Conservation (phyloP, 1,140 invertebrate genomes). For the Aleiodes sp. region DNA sequence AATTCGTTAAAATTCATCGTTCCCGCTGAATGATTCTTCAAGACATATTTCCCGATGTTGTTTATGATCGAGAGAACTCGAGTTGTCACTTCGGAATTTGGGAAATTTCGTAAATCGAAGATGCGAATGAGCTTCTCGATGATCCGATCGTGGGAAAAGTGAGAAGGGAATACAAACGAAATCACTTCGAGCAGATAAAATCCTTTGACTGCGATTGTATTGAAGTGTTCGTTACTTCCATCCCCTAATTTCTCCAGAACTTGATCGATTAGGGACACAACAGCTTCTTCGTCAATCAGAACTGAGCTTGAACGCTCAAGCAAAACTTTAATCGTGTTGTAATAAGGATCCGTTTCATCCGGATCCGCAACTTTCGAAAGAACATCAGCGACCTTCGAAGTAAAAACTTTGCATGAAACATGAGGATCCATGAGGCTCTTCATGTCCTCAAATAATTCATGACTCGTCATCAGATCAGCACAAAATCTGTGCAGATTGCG, state of each 20-base stretch:
- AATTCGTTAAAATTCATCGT: too few relatives aligned
- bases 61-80: too few relatives aligned
- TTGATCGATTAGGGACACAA: background rate
- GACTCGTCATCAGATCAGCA: too few relatives aligned
- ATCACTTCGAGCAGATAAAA: too few relatives aligned
- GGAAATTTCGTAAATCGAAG: too few relatives aligned
- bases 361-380: background rate
- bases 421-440: background rate
- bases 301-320: background rate
- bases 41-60: too few relatives aligned
- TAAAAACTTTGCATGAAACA: background rate
- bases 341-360: background rate
- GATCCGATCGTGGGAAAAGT: too few relatives aligned
- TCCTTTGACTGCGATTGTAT: background rate
- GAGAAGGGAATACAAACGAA: too few relatives aligned
- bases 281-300: background rate
- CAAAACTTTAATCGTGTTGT: background rate
- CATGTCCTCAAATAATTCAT: background rate
- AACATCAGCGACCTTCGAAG: background rate
- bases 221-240: background rate
- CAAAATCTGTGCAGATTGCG: too few relatives aligned
- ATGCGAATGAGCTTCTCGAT: too few relatives aligned
- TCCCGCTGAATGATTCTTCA: too few relatives aligned
- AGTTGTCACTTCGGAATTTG: too few relatives aligned
- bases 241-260: background rate